phyloP scores from a whole-genome alignment of 1,140 invertebrate genomes.

The Ectropis grisescens region DNA sequence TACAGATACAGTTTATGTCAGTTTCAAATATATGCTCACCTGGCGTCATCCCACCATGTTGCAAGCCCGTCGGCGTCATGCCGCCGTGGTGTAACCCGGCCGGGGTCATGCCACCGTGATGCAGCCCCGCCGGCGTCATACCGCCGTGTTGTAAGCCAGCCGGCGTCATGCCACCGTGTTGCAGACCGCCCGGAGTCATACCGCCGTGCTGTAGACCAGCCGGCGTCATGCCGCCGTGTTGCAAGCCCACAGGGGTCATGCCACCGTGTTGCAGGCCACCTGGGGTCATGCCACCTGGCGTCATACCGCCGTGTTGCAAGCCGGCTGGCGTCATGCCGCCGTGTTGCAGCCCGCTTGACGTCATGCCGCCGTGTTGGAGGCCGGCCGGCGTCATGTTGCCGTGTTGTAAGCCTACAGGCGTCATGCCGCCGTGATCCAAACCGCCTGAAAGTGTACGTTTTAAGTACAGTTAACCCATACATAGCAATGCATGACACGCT shows the following conservation, averaged over 20 bases:
- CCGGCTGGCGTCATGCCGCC: slow-evolving; percentile 48
- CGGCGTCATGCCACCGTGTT: slow-evolving; percentile 20
- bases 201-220: slow-evolving; percentile 30
- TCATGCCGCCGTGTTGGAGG: slow-evolving; percentile 28
- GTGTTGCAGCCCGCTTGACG: slow-evolving; percentile 31
- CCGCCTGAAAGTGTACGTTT: slow-evolving; percentile 17
- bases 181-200: slow-evolving; percentile 21
- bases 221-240: slow-evolving; percentile 22
- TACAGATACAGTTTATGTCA: too few species aligned
- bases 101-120: slow-evolving; percentile 41
- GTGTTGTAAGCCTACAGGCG: slow-evolving; percentile 29
- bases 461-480: too few species aligned
- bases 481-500: too few species aligned
- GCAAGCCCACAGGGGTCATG: slow-evolving; percentile 11
- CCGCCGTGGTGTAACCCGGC: slow-evolving; percentile 45
- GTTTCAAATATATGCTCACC: too few species aligned
- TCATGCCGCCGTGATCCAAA: slow-evolving; percentile 35
- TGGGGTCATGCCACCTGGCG: slow-evolving; percentile 48
- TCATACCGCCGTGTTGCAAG: slow-evolving; percentile 47
- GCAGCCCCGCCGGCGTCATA: slow-evolving; percentile 36
- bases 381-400: slow-evolving; percentile 42
- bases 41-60: slow-evolving; percentile 42
- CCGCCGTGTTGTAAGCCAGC: slow-evolving; percentile 25
- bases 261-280: slow-evolving; percentile 14
- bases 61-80: slow-evolving; percentile 39